Evolutionary conservation across 2,113 vertebrate genomes (phyloP).

Genomic region (Leptosomus discolor): DNA sequence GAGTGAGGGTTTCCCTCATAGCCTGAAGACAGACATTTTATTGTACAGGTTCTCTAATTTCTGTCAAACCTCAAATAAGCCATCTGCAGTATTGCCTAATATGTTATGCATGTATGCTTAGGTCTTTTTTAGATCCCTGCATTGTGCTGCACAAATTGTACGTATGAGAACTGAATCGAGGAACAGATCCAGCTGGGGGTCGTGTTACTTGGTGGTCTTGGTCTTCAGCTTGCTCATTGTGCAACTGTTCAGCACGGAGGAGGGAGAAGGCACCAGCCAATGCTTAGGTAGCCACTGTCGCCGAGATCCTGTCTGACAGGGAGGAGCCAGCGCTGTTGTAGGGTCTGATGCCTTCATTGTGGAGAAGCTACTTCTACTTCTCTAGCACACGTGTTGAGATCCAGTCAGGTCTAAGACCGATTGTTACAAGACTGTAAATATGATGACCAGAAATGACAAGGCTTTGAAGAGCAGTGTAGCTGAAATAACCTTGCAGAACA

Average conservation of each 20-base stretch:
- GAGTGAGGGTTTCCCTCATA: background rate
- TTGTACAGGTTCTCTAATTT: background rate
- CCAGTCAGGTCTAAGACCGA: background rate
- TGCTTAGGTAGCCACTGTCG: background rate
- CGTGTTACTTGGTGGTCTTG: background rate
- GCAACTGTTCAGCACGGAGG: fast-evolving
- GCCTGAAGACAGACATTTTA: background rate
- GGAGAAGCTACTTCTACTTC: background rate
- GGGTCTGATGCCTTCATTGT: background rate
- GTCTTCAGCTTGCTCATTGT: background rate
- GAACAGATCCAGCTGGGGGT: background rate
- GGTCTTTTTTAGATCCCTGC: background rate
- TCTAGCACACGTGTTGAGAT: background rate
- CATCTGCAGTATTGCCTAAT: background rate
- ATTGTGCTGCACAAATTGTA: background rate
- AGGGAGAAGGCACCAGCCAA: background rate
- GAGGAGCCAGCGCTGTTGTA: background rate
- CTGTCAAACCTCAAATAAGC: background rate
- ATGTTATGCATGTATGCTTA: fast-evolving
- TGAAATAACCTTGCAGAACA: background rate
- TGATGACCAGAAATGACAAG: background rate
- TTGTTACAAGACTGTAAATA: background rate
- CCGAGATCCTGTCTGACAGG: background rate
- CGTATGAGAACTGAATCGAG: background rate
- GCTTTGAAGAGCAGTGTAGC: background rate